These are phyloP conservation scores for Polyodon spathula DNA, from an alignment of 2,113 vertebrate species.

Conservation along the genomic window DNA sequence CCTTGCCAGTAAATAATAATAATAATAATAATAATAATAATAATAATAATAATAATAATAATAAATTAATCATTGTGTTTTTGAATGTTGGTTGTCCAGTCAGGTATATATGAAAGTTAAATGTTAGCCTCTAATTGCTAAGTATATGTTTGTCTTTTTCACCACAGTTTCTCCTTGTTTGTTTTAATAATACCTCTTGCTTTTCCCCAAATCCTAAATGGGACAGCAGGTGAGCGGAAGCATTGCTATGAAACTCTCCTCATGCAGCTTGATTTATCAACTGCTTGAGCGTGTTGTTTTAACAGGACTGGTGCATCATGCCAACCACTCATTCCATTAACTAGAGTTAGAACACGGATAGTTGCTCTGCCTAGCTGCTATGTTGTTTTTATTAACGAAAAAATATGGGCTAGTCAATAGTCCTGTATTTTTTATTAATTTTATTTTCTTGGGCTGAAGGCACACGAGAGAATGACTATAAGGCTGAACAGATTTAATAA, in stretches of 20 bases:
- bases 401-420: slow-evolving; percentile 42
- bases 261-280: slow-evolving; percentile 46
- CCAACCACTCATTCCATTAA: slow-evolving; percentile 49
- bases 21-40: too few relatives aligned
- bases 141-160: slow-evolving; percentile 20
- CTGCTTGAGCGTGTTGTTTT: slow-evolving; percentile 49
- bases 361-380: slow-evolving; percentile 32
- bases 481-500: slow-evolving; percentile 3
- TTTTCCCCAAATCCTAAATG: slow-evolving; percentile 56
- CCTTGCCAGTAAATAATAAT: too few relatives aligned
- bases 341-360: slow-evolving; percentile 35
- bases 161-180: slow-evolving; percentile 33
- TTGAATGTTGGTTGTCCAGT: too few relatives aligned
- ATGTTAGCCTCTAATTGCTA: not conserved
- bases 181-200: slow-evolving; percentile 56
- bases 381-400: slow-evolving; percentile 31
- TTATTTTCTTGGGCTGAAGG: slow-evolving; percentile 26
- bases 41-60: too few relatives aligned
- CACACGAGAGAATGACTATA: slow-evolving; percentile 25
- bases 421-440: slow-evolving; percentile 50
- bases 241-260: slow-evolving; percentile 52
- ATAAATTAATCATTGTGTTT: too few relatives aligned
- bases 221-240: slow-evolving; percentile 73
- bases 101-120: too few relatives aligned
- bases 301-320: slow-evolving; percentile 31